Evolutionary conservation across 1,140 invertebrate species (phyloP).

Genomic region (Drosophila setifemur): DNA sequence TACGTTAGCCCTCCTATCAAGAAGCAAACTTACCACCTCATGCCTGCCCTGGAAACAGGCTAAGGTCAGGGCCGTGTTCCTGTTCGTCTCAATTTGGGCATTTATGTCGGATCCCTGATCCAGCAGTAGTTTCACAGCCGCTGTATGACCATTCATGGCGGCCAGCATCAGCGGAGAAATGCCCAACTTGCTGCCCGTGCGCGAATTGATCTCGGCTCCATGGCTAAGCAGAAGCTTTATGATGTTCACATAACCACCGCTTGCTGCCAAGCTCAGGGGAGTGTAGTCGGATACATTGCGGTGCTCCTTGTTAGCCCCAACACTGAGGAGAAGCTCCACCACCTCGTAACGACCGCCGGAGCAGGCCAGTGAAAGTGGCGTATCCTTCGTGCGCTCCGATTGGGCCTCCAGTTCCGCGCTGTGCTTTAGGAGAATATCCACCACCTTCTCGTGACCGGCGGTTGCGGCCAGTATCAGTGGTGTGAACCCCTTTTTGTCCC

Average conservation of each 20-base stretch:
- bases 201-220: constrained; percentile 99
- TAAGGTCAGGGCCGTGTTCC: constrained; percentile 98
- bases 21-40: constrained; percentile 97
- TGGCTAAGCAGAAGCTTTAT: constrained; percentile 95
- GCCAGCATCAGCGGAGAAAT: constrained; percentile 99
- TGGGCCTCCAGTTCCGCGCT: constrained; percentile 98
- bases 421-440: constrained; percentile 96
- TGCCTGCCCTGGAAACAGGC: constrained; percentile 99
- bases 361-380: constrained; percentile 97
- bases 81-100: constrained; percentile 99
- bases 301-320: constrained; percentile 98
- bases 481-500: constrained; percentile 99
- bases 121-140: constrained; percentile 93
- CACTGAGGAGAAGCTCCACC: constrained; percentile 94
- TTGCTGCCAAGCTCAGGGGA: constrained; percentile 97
- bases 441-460: constrained; percentile 97
- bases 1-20: constrained; percentile 98
- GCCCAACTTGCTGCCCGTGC: constrained; percentile 97
- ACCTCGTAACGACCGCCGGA: constrained; percentile 98
- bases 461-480: constrained; percentile 98
- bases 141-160: constrained; percentile 99
- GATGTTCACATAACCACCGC: constrained; percentile 99
- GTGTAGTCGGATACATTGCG: constrained; percentile 99
- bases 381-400: constrained; percentile 99
- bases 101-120: constrained; percentile 99